A percentile compares a stretch with the other conserved stretches of the same genome.
phyloP scores from a whole-genome alignment of 2,113 vertebrate genomes.

The Ceyx margarethae region DNA sequence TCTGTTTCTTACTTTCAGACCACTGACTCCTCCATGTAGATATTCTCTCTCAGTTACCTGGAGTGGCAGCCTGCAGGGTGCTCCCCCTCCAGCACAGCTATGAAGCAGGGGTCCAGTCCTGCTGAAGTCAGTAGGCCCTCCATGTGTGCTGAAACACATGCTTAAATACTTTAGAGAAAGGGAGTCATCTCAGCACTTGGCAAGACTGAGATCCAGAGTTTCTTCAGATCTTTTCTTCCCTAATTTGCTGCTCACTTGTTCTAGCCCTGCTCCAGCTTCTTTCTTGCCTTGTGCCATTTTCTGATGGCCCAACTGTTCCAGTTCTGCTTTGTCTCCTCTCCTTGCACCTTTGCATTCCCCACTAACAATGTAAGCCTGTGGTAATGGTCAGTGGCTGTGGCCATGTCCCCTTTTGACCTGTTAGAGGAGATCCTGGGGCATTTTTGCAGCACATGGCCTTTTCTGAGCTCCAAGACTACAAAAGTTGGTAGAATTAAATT shows the following conservation, averaged over 20 bases:
- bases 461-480: background rate
- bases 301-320: background rate
- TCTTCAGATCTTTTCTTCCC: background rate
- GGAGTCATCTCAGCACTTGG: background rate
- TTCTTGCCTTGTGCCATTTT: background rate
- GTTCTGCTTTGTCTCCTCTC: background rate
- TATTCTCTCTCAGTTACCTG: background rate
- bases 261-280: background rate
- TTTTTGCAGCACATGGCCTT: background rate
- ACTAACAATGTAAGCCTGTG: background rate
- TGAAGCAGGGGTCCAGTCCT: background rate
- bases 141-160: background rate
- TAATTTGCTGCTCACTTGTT: background rate
- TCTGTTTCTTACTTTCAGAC: background rate
- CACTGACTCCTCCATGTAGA: background rate
- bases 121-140: background rate
- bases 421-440: background rate
- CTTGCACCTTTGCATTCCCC: background rate
- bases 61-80: background rate
- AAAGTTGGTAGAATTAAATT: constrained; percentile 44
- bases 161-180: constrained; percentile 7
- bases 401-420: background rate
- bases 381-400: background rate
- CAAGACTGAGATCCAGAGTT: background rate
- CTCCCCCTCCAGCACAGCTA: background rate